Conservation (phyloP, 2,113 vertebrate genomes). For the Heliornis fulica region DNA sequence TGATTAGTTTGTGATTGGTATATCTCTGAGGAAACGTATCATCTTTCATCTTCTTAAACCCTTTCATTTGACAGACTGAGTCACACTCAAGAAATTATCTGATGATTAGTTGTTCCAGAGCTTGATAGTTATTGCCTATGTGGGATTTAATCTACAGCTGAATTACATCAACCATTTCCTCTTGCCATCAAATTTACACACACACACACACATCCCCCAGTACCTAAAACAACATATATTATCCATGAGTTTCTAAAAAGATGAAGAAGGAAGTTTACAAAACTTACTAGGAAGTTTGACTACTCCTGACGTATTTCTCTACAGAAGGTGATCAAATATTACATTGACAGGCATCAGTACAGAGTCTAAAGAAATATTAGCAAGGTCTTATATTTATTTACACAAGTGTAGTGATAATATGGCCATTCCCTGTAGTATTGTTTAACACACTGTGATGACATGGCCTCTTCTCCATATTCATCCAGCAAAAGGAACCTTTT, state of each 20-base stretch:
- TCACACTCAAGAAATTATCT: conserved; percentile 28
- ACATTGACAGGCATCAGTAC: not conserved
- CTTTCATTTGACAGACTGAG: not conserved
- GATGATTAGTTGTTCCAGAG: conserved; percentile 13
- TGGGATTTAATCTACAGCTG: not conserved
- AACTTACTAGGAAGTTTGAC: not conserved
- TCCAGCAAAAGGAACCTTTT: not conserved
- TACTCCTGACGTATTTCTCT: not conserved
- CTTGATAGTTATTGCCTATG: not conserved
- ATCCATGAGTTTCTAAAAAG: not conserved
- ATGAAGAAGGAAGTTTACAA: not conserved
- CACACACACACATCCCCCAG: not conserved
- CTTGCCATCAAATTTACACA: not conserved
- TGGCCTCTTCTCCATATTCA: not conserved
- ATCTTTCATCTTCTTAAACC: conserved; percentile 17
- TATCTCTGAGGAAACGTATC: not conserved
- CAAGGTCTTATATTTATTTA: not conserved
- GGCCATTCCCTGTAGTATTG: not conserved
- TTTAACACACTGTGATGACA: not conserved
- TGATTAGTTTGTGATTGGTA: conserved; percentile 22
- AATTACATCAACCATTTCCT: conserved; percentile 6
- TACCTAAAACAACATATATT: not conserved
- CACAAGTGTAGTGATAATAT: not conserved
- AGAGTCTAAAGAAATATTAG: not conserved
- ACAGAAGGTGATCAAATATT: not conserved